Base-by-base conservation (phyloP, 2,113 vertebrate genomes). In the Syrrhaptes paradoxus region DNA sequence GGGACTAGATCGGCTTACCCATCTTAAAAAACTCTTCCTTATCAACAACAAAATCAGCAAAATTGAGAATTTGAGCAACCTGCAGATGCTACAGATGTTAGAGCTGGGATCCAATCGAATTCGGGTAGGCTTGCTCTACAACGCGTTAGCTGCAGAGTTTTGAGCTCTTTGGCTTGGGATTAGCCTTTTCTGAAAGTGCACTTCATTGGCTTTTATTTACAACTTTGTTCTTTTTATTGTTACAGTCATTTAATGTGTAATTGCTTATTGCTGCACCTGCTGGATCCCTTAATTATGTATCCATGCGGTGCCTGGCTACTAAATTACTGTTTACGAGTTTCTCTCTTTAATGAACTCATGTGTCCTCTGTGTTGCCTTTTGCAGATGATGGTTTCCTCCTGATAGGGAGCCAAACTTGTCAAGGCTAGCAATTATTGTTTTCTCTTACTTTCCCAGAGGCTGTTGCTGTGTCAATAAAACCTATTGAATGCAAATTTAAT, bases 81-180 rank as follows among this genome's bases (percentile, higher is more conserved):
- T 99, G 65, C 97, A 97, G 28, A 93, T 97, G 90, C 97, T 99
- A 55, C 98, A 99, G 87, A 99, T 99, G 99, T 97, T 99, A 66
- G 99, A 99, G 97, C 97, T 99, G 97, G 99, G 99, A 34, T 99
- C 99, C 49, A 99, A 99, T 96, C 99, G 99, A 65, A 99, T 99
- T 86, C 98, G 99, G 98, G 99, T 99, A 98, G 96, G 98, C 80
- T 62, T 15, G 29, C 4, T n/a, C n/a, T 51, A 2, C 17, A 5
- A 12, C 67, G 2, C 34, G 38, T 15, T 74, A 59, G 46, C 82
- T 80, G 63, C 11, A 46, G 76, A 34, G 22, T 34, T 66, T n/a
- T 16, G 55, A 52, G 62, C 48, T 89, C 74, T 67, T 45, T 63
- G 52, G 10, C 5, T 17, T 55, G 65, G 21, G 9, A 5, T 49